Conservation (phyloP, 2,113 vertebrate genomes). For the Nannobrachium achirus region DNA sequence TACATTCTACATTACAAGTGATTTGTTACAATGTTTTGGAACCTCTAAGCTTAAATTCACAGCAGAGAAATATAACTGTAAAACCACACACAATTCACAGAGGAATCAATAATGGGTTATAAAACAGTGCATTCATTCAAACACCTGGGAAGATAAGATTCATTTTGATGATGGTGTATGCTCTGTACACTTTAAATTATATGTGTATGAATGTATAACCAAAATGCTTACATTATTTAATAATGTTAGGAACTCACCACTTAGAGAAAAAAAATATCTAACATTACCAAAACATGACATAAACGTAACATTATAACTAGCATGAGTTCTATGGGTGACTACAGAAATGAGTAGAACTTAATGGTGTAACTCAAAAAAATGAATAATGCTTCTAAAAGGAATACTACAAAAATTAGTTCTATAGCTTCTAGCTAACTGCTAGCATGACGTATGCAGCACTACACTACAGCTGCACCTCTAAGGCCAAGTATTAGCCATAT, state of each 20-base stretch:
- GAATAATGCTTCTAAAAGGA: neutral
- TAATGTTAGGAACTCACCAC: neutral
- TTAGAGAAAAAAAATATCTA: conserved; percentile 23
- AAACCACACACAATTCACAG: conserved; percentile 33
- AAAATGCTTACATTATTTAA: too few species aligned
- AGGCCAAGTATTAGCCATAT: conserved; percentile 65
- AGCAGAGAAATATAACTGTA: neutral
- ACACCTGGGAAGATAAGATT: conserved; percentile 3
- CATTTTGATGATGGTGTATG: conserved; percentile 2
- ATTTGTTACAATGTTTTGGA: neutral
- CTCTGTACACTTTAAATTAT: neutral
- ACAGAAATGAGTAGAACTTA: conserved; percentile 19
- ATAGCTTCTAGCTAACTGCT: conserved; percentile 23
- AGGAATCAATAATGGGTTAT: conserved; percentile 4
- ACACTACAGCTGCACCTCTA: conserved; percentile 51
- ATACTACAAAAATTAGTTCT: conserved; percentile 25
- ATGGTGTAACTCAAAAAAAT: conserved; percentile 5
- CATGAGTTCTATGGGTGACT: conserved; percentile 8
- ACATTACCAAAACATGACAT: too few species aligned
- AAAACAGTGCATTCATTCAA: conserved; percentile 22
- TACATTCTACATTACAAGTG: conserved; percentile 33
- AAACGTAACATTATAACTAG: too few species aligned
- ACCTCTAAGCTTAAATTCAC: conserved; percentile 4
- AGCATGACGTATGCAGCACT: conserved; percentile 37
- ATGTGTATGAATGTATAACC: conserved; percentile 3